Evolutionary conservation across 1,140 invertebrate genomes (phyloP).

Genomic region (Drosophila fuyamai): DNA sequence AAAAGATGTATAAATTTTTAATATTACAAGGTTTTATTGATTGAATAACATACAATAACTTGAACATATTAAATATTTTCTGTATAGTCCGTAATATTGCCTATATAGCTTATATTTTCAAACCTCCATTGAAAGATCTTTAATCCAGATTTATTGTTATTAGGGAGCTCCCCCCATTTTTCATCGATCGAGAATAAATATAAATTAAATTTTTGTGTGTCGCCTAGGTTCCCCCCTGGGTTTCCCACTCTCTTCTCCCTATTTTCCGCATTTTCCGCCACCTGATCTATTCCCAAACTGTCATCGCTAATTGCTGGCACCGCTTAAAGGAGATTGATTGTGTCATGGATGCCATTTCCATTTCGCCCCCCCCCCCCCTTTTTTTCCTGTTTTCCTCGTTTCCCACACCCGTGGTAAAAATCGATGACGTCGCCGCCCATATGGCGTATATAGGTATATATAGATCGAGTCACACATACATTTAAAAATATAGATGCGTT

Average conservation of each 20-base stretch:
- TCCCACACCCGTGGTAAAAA: constrained; percentile 4
- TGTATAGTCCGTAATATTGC: too few species aligned
- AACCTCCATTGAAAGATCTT: too few species aligned
- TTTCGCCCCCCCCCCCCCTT: not conserved
- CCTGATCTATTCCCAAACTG: constrained; percentile 36
- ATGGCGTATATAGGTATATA: constrained; percentile 32
- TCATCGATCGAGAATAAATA: not conserved
- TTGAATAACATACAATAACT: too few species aligned
- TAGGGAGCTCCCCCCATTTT: not conserved
- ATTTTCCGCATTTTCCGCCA: not conserved
- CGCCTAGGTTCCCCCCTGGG: not conserved
- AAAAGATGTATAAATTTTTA: too few species aligned
- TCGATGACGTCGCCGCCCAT: constrained; percentile 51
- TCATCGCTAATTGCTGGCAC: constrained; percentile 57
- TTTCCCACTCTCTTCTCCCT: not conserved
- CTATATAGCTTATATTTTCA: too few species aligned
- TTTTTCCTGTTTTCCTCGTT: too few species aligned
- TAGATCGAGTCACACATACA: constrained; percentile 17
- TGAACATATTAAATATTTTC: too few species aligned
- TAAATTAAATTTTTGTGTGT: not conserved
- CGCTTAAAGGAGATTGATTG: constrained; percentile 65
- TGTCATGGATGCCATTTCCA: constrained; percentile 50
- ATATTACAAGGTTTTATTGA: too few species aligned
- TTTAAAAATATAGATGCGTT: constrained; percentile 11
- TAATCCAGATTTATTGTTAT: too few species aligned